phyloP scores from a whole-genome alignment of 2,888 invertebrate species.

The Papilio elwesi region DNA sequence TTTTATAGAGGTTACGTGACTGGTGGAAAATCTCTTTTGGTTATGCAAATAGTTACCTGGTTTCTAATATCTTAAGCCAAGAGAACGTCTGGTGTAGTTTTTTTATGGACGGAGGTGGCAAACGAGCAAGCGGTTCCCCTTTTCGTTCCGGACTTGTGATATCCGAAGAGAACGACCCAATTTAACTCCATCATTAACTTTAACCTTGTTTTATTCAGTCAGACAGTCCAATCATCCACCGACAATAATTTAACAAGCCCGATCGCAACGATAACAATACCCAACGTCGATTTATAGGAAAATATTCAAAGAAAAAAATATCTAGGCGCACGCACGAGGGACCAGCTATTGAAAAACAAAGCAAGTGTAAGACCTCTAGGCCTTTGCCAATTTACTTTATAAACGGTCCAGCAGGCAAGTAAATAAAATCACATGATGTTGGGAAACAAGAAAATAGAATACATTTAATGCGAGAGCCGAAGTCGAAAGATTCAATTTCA shows the following conservation, averaged over 20 bases:
- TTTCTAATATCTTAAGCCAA: neutral
- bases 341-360: constrained; percentile 15
- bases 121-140: too few species aligned
- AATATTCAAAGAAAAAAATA: constrained; percentile 13
- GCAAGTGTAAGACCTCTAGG: constrained; percentile 2
- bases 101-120: too few species aligned
- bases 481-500: constrained; percentile 43
- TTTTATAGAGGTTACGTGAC: constrained; percentile 1
- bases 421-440: constrained; percentile 40
- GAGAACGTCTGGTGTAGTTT: too few species aligned
- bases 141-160: too few species aligned
- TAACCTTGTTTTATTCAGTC: neutral
- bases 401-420: constrained; percentile 31
- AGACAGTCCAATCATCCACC: constrained; percentile 6
- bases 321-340: neutral
- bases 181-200: constrained; percentile 12
- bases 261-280: neutral
- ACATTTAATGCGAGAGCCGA: constrained; percentile 43
- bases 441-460: constrained; percentile 46
- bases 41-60: constrained; percentile 2
- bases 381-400: constrained; percentile 35
- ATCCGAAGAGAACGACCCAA: neutral
- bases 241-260: neutral
- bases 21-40: neutral
- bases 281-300: constrained; percentile 12